A percentile compares a stretch with the other conserved stretches of the same genome.
These are phyloP conservation scores for Drosophila gunungcola DNA, from an alignment of 1,140 invertebrate species.

Conservation along the genomic window DNA sequence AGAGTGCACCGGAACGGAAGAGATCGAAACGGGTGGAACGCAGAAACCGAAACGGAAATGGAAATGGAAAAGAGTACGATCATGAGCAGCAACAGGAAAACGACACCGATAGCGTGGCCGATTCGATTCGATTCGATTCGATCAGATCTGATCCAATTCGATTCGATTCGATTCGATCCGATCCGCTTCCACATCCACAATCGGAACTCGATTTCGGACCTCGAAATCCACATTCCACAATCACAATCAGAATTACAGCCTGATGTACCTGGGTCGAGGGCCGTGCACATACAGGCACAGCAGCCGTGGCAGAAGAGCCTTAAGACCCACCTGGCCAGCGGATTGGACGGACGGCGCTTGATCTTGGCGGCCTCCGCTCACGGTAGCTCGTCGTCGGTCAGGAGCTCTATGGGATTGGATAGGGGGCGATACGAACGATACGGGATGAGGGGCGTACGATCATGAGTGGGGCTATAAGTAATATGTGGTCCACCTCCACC, in stretches of 20 bases:
- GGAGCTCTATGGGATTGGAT: constrained; percentile 45
- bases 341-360: constrained; percentile 13
- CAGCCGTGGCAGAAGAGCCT: constrained; percentile 20
- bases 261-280: constrained; percentile 46
- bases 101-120: constrained; percentile 17
- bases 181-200: background rate
- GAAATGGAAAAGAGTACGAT: constrained; percentile 4
- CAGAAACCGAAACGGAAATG: background rate
- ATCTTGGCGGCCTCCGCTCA: constrained; percentile 34
- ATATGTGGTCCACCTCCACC: background rate
- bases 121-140: constrained; percentile 2
- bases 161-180: background rate
- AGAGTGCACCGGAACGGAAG: background rate
- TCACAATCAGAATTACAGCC: constrained; percentile 1
- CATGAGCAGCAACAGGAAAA: constrained; percentile 12
- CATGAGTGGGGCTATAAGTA: constrained; percentile 15
- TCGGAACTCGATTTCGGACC: background rate
- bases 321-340: constrained; percentile 30
- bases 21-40: background rate
- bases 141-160: background rate
- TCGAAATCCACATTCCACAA: background rate
- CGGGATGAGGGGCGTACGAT: constrained; percentile 34
- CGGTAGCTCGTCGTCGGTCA: constrained; percentile 16
- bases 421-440: constrained; percentile 44
- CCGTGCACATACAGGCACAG: constrained; percentile 54